These are phyloP conservation scores for Phrynocephalus guinanensis DNA, from an alignment of 2,797 vertebrate species.

Conservation along the genomic window DNA sequence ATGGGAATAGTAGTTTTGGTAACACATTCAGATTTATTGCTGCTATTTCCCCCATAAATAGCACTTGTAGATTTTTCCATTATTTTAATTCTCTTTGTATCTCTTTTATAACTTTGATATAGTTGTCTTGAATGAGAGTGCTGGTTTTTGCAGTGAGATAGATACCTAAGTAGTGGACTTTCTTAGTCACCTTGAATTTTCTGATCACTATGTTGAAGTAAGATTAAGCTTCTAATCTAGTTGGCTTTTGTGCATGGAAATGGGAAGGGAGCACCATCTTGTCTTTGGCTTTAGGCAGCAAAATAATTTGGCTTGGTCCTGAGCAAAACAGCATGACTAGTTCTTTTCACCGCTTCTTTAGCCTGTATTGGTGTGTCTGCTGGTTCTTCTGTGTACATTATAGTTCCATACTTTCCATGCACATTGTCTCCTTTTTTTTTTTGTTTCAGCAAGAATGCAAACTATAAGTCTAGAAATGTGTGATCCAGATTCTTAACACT, in stretches of 20 bases:
- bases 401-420: too few species aligned
- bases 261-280: background rate
- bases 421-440: background rate
- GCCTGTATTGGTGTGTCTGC: background rate
- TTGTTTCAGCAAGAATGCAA: background rate
- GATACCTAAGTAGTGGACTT: too few species aligned
- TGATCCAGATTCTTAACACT: background rate
- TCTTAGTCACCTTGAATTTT: too few species aligned
- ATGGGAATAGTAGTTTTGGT: too few species aligned
- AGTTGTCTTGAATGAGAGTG: too few species aligned
- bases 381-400: background rate
- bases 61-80: too few species aligned
- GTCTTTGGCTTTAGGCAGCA: background rate
- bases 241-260: background rate
- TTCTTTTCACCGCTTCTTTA: background rate
- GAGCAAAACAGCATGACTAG: background rate
- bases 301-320: background rate
- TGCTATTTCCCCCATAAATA: too few species aligned
- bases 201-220: background rate
- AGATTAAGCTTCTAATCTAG: background rate
- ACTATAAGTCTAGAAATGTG: background rate
- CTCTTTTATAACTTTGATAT: too few species aligned
- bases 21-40: too few species aligned
- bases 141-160: too few species aligned
- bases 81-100: too few species aligned